Conservation (phyloP, 2,888 invertebrate genomes). For the Sphinx pinastri region DNA sequence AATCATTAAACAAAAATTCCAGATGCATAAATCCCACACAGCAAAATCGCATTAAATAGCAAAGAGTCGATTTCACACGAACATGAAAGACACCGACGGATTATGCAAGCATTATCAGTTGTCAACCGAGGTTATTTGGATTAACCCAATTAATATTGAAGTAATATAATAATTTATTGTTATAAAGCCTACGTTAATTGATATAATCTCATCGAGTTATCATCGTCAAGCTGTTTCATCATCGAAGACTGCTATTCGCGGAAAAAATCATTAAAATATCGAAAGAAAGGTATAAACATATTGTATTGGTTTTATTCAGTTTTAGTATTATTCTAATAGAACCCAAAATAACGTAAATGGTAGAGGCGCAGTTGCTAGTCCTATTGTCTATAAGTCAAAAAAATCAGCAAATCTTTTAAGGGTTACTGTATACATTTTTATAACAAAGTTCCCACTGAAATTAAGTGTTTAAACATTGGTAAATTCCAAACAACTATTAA, state of each 20-base stretch:
- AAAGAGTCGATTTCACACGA: constrained; percentile 3
- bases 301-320: background rate
- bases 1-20: background rate
- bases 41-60: constrained; percentile 15
- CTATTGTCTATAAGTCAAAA: too few species aligned
- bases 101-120: constrained; percentile 13
- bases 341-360: too few species aligned
- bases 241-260: constrained; percentile 1
- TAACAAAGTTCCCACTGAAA: too few species aligned
- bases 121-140: constrained; percentile 19
- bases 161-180: constrained; percentile 25
- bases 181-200: constrained; percentile 20
- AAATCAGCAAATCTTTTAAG: too few species aligned
- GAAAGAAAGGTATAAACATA: background rate
- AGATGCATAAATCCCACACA: constrained; percentile 11
- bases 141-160: constrained; percentile 20
- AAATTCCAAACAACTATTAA: too few species aligned
- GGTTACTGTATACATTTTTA: too few species aligned
- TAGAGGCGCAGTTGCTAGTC: too few species aligned
- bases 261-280: background rate
- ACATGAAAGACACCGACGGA: constrained; percentile 18
- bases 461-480: too few species aligned
- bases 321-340: too few species aligned
- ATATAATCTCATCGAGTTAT: constrained; percentile 7
- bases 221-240: background rate